Evolutionary conservation across 2,888 invertebrate species (phyloP).

Genomic region (Drosophila cognata): DNA sequence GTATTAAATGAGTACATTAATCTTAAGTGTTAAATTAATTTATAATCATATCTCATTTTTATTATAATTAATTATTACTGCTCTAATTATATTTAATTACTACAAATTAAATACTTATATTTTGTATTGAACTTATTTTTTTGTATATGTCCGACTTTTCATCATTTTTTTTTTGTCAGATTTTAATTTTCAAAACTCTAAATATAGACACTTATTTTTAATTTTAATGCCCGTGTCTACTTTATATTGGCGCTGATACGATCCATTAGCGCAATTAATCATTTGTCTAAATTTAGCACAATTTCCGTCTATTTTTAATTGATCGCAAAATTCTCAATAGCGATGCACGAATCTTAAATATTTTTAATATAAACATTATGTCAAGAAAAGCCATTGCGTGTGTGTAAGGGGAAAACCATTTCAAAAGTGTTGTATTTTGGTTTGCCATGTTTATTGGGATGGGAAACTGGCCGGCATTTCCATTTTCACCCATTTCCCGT

Average conservation of each 20-base stretch:
- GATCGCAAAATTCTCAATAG: constrained; percentile 46
- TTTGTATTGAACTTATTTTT: neutral
- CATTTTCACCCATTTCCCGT: constrained; percentile 55
- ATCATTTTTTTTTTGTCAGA: neutral
- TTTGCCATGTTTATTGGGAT: constrained; percentile 51
- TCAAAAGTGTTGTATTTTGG: constrained; percentile 32
- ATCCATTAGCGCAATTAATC: constrained; percentile 54
- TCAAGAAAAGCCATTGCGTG: constrained; percentile 24
- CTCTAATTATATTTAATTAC: neutral
- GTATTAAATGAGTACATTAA: neutral
- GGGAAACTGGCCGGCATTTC: constrained; percentile 59
- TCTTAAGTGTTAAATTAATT: neutral
- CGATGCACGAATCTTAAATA: constrained; percentile 44
- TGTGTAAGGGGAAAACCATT: constrained; percentile 14
- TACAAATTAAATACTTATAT: neutral
- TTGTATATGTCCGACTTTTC: neutral
- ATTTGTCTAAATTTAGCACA: constrained; percentile 53
- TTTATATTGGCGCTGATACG: constrained; percentile 5
- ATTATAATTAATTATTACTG: neutral
- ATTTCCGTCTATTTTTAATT: constrained; percentile 55
- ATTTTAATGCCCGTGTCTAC: neutral
- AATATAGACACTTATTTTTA: neutral
- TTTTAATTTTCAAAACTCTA: neutral
- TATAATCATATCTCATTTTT: neutral
- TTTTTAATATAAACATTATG: constrained; percentile 67